A percentile compares a stretch with the other conserved stretches of the same genome.
These are phyloP conservation scores for Atethmia centrago DNA, from an alignment of 2,888 invertebrate species.

Conservation along the genomic window DNA sequence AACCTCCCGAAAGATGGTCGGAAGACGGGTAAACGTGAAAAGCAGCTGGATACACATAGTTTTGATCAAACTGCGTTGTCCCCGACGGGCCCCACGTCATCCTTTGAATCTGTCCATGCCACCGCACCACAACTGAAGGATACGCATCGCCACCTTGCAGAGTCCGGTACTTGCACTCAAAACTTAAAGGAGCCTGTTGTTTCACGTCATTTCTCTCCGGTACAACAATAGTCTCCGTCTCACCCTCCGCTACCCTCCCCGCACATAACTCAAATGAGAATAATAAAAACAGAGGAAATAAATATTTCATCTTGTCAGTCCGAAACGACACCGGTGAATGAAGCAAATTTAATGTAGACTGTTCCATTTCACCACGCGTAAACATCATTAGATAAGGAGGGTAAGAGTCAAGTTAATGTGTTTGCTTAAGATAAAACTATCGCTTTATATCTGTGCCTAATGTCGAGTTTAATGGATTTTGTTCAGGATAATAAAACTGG, in stretches of 20 bases:
- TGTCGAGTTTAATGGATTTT: constrained; percentile 52
- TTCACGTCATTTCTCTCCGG: constrained; percentile 58
- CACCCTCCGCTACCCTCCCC: constrained; percentile 70
- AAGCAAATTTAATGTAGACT: constrained; percentile 54
- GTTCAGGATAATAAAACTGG: constrained; percentile 38
- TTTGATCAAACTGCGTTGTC: constrained; percentile 30
- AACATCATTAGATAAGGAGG: constrained; percentile 71
- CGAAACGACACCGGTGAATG: constrained; percentile 64
- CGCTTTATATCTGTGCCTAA: constrained; percentile 41
- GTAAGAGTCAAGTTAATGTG: constrained; percentile 70
- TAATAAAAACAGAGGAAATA: constrained; percentile 66
- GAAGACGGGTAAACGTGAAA: constrained; percentile 58
- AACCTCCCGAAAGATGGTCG: constrained; percentile 58
- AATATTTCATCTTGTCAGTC: constrained; percentile 74
- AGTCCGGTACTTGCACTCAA: constrained; percentile 65
- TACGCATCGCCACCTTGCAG: constrained; percentile 66
- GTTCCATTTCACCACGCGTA: constrained; percentile 61
- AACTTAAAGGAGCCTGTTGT: constrained; percentile 65
- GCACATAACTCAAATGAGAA: constrained; percentile 68
- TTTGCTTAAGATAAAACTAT: constrained; percentile 69
- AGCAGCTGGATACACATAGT: constrained; percentile 54
- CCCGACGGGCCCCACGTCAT: constrained; percentile 60
- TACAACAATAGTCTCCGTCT: constrained; percentile 62
- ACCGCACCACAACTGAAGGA: constrained; percentile 76
- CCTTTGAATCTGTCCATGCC: constrained; percentile 51